phyloP scores from a whole-genome alignment of 1,140 invertebrate species.

The Ceratina japonica region DNA sequence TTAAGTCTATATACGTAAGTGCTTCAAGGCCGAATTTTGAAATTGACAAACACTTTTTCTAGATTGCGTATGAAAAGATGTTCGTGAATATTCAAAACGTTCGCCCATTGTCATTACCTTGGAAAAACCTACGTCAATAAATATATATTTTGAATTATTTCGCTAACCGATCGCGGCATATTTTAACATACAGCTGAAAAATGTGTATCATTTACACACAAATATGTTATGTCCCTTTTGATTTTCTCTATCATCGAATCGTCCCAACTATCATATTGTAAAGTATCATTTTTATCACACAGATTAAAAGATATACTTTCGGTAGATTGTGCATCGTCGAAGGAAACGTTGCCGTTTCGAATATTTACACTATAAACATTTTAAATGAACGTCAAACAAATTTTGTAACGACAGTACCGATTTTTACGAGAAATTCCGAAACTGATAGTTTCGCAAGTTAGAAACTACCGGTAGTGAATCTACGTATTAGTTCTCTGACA shows the following conservation, averaged over 20 bases:
- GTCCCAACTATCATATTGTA: conserved; percentile 8
- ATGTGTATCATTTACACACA: conserved; percentile 21
- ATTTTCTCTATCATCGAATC: conserved; percentile 42
- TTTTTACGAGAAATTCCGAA: not conserved
- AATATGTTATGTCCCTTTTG: conserved; percentile 48
- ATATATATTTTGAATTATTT: conserved; percentile 28
- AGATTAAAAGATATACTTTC: conserved; percentile 28
- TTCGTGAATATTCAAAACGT: conserved; percentile 22
- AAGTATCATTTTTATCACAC: conserved; percentile 1
- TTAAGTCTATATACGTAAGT: not conserved
- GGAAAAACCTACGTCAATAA: conserved; percentile 36
- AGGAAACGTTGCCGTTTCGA: not conserved
- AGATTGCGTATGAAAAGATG: not conserved
- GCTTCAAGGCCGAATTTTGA: conserved; percentile 18
- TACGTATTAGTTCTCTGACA: conserved; percentile 2
- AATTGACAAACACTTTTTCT: conserved; percentile 5
- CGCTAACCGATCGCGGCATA: conserved; percentile 30
- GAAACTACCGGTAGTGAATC: not conserved
- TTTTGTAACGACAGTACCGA: not conserved
- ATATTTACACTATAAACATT: conserved; percentile 35
- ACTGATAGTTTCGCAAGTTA: not conserved
- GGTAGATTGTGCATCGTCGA: conserved; percentile 24
- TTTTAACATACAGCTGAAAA: conserved; percentile 29
- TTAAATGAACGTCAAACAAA: not conserved
- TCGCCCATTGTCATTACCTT: conserved; percentile 13